phyloP scores from a whole-genome alignment of 2,113 vertebrate species.

The Callipepla squamata region DNA sequence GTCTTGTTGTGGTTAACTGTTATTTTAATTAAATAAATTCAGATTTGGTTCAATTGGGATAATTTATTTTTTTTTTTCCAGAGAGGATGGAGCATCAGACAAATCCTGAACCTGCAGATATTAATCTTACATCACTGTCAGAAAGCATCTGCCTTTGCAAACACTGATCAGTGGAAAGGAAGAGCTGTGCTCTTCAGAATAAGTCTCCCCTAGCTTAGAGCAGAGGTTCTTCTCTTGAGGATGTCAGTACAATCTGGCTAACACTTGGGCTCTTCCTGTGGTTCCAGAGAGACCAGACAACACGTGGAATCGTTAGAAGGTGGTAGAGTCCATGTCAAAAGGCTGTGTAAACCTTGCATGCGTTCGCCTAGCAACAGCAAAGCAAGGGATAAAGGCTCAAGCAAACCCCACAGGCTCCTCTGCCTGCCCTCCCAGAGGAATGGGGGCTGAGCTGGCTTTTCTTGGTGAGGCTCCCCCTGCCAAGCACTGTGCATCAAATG shows the following conservation, averaged over 20 bases:
- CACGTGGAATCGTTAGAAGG: neutral
- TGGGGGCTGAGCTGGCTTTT: neutral
- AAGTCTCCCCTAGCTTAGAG: accelerated
- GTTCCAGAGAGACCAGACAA: neutral
- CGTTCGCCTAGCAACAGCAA: neutral
- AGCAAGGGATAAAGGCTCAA: constrained; percentile 13
- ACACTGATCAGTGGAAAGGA: neutral
- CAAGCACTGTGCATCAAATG: neutral
- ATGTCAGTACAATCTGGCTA: neutral
- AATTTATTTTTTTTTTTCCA: neutral
- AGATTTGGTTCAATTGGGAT: neutral
- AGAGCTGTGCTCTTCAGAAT: neutral
- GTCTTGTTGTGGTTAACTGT: neutral
- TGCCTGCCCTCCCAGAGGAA: neutral
- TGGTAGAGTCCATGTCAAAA: neutral
- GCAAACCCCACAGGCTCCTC: neutral
- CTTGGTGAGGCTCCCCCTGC: neutral
- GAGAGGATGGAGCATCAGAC: neutral
- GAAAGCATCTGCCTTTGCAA: neutral
- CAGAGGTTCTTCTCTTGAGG: neutral
- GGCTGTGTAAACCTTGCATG: neutral
- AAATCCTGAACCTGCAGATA: neutral
- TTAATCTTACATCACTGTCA: neutral
- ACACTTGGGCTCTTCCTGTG: neutral
- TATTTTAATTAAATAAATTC: neutral